Base-by-base conservation (phyloP, 35 echinoderm and acorn worm genomes). In the Ophiothrix spiculata region DNA sequence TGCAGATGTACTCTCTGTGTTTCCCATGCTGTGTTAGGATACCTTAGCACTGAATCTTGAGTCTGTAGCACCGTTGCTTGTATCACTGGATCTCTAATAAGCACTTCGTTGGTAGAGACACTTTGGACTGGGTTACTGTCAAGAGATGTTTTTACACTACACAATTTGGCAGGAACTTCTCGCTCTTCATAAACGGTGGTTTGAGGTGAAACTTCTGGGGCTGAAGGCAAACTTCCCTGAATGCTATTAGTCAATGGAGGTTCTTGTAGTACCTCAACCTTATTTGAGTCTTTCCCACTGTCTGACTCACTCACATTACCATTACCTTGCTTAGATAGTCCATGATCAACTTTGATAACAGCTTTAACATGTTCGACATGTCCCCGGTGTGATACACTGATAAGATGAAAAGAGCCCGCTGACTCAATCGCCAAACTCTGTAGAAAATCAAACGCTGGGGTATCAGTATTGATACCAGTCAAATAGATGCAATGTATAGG, bases 331-430 rank as follows among this genome's bases (percentile, higher is more conserved):
- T 86, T 56, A 31, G 42, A 35, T 15, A 45, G 78, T 83, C 73
- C 79, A 64, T 94, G 86, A 64, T 91, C 89, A 0, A 84, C 77
- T 42, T 73, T 63, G 34, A 99, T 83, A 36, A 99, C 92, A 15
- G 86, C 82, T 38, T 85, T 90, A 0, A 99, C 85, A 33, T 83
- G 37, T 37, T 99, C 96, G 16, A 99, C 74, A 4, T 39, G 32
- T 1, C 96, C 96, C 28, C 88, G 38, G 36, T 60, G 69, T 36
- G 96, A 88, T 39, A 94, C 75, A 41, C 88, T 91, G 29, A 99
- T 94, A 25, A 94, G n/a, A 78, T 94, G 88, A 63, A 99, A 99
- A 19, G 96, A 91, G 10, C 96, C 96, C 19, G 86, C 81, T 21
- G 96, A 94, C 60, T 94, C 91, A 3, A 87, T 90, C 0, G 92